Evolutionary conservation across 2,113 vertebrate genomes (phyloP), one percentile per base, ranked within the genome.

Genomic region (Anhinga anhinga): DNA sequence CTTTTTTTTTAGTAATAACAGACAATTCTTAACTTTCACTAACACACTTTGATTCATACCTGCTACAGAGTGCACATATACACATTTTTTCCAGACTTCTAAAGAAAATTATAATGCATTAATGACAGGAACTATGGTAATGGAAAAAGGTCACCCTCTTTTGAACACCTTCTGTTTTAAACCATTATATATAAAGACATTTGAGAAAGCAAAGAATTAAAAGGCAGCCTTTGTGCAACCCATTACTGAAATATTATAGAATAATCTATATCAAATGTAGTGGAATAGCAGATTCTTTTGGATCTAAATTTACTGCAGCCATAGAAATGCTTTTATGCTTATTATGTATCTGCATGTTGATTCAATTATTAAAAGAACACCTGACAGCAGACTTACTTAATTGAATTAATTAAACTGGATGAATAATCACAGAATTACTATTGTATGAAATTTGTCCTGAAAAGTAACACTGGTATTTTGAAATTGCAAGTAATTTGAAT

Each of bases 331-430:
- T 98, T 98, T 99, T 98, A 99, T 98, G 98, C 98, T 99, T 98
- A 98, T 98, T 99, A 98, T 98, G 98, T 98, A 98, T 98, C 97
- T 98, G 98, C 98, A 98, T 98, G 98, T 99, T 99, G 98, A 99
- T 98, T 99, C 98, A 99, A 99, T 99, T 99, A 99, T 99, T 98
- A 99, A 99, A 98, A 98, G 97, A 98, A 98, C 98, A 98, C 98
- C 98, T 99, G 97, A 99, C 98, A 99, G 98, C 98, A 98, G 98
- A 98, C 97, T 98, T 98, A 99, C 98, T 98, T 98, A 98, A 99
- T 99, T 99, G 98, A 99, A 99, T 99, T 99, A 98, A 99, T 99
- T 99, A 98, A 98, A 98, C 98, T 94, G 98, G 98, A 96, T 98
- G 97, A 98, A 98, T 98, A 98, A 98, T 97, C 98, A 98, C 97